Conservation (phyloP, 2,888 invertebrate species). For the Scaptodrosophila latifasciaeformis region DNA sequence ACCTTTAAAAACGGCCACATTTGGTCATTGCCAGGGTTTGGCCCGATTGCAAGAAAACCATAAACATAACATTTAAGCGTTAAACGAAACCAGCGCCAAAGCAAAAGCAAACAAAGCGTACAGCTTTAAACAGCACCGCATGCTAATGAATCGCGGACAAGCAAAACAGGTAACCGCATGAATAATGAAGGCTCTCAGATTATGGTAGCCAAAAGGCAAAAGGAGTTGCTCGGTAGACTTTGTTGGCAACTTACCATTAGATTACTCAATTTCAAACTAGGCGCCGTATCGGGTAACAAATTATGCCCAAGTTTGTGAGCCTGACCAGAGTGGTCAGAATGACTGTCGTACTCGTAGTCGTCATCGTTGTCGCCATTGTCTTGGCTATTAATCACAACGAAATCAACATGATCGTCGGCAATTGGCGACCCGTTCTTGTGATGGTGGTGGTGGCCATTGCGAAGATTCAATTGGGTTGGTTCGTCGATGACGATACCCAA, state of each 20-base stretch:
- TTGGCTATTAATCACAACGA: constrained; percentile 59
- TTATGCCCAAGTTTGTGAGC: constrained; percentile 55
- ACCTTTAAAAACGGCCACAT: constrained; percentile 28
- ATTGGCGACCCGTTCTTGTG: too few species aligned
- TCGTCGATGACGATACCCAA: constrained; percentile 34
- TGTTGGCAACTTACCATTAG: constrained; percentile 73
- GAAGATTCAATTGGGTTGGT: constrained; percentile 24
- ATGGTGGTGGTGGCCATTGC: constrained; percentile 20
- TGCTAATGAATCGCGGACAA: constrained; percentile 52
- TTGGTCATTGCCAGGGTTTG: constrained; percentile 62
- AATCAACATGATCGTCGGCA: constrained; percentile 55
- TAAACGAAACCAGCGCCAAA: constrained; percentile 15
- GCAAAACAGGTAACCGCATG: constrained; percentile 29
- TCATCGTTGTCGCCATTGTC: constrained; percentile 30
- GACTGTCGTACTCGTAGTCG: constrained; percentile 31
- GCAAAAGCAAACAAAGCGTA: constrained; percentile 29
- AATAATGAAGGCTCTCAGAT: too few species aligned
- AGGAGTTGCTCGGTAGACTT: neutral
- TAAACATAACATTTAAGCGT: constrained; percentile 1
- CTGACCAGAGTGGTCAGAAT: constrained; percentile 30
- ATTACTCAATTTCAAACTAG: constrained; percentile 75
- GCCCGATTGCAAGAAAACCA: constrained; percentile 12
- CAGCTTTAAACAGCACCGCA: constrained; percentile 37
- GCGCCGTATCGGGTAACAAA: constrained; percentile 72
- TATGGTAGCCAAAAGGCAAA: neutral